A percentile compares a stretch with the other conserved stretches of the same genome.
Conservation (phyloP, 2,797 vertebrate genomes). For the Rhinophrynus dorsalis region DNA sequence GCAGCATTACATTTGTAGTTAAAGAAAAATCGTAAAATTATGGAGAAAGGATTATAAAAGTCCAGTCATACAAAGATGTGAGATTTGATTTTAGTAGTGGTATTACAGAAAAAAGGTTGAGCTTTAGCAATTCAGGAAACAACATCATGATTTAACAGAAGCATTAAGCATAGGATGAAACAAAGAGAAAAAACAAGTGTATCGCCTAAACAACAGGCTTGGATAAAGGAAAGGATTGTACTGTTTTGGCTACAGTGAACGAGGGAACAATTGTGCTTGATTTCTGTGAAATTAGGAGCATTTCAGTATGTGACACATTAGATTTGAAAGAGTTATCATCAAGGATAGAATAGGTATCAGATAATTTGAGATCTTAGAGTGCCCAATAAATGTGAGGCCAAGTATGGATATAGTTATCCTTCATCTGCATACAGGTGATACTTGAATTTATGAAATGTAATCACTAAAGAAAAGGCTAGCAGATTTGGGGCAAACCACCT, state of each 20-base stretch:
- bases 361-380: neutral
- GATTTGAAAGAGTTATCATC: neutral
- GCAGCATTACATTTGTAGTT: no score
- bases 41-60: no score
- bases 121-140: neutral
- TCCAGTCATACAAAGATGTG: no score
- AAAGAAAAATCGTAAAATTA: no score
- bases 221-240: neutral
- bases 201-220: neutral
- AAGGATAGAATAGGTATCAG: neutral
- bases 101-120: neutral
- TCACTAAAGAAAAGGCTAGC: no score
- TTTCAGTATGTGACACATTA: neutral
- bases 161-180: neutral
- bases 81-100: neutral
- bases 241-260: neutral
- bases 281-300: neutral
- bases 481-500: no score
- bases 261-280: neutral
- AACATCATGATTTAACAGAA: neutral
- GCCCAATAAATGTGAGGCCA: neutral
- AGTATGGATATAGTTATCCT: neutral
- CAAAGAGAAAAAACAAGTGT: neutral
- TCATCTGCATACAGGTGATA: neutral
- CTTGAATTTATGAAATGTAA: no score